Conservation (phyloP, 2,113 vertebrate genomes). For the Chaetorhynchus papuensis region DNA sequence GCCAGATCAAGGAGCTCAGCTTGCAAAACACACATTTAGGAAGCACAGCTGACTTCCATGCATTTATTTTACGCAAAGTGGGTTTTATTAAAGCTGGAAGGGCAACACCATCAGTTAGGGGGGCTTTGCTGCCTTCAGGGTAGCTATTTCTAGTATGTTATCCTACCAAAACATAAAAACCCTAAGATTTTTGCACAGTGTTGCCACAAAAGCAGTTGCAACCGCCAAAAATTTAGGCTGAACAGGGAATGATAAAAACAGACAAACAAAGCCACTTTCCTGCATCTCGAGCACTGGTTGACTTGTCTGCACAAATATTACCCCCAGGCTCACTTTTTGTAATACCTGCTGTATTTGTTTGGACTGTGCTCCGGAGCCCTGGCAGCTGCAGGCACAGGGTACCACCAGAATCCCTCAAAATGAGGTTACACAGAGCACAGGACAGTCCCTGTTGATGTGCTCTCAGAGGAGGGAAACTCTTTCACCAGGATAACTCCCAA, state of each 20-base stretch:
- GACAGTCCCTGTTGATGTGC: neutral
- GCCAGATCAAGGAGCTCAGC: neutral
- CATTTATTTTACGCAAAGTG: neutral
- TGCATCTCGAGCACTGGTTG: fast-evolving
- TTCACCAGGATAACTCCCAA: neutral
- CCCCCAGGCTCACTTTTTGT: neutral
- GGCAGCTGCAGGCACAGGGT: neutral
- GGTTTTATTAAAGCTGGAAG: neutral
- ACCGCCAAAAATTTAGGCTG: neutral
- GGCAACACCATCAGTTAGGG: fast-evolving
- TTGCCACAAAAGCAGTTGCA: neutral
- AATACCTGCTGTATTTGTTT: no score
- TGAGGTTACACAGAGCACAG: neutral
- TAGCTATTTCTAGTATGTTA: neutral
- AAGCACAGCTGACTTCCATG: neutral
- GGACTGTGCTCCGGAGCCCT: neutral
- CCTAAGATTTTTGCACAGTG: neutral
- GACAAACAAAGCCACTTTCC: neutral
- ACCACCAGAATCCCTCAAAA: neutral
- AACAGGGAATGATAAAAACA: neutral
- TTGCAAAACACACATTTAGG: neutral
- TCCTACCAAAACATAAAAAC: neutral
- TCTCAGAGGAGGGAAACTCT: neutral
- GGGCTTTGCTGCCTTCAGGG: neutral
- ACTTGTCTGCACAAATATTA: neutral